phyloP scores from a whole-genome alignment of 2,113 vertebrate genomes.

The Hippocampus barbouri region DNA sequence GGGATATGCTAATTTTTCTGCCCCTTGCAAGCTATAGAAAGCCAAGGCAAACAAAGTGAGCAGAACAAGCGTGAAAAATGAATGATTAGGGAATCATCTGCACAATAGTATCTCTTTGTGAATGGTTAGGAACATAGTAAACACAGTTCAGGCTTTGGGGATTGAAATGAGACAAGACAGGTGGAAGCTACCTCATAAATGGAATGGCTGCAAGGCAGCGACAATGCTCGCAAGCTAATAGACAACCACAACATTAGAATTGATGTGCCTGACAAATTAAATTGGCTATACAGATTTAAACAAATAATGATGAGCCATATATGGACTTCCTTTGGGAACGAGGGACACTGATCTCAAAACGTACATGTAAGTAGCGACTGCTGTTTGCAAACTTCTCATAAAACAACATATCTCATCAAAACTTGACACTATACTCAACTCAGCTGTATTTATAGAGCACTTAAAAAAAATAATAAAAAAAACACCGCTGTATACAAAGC shows the following conservation, averaged over 20 bases:
- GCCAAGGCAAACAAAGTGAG: slow-evolving; percentile 51
- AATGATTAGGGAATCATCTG: slow-evolving; percentile 58
- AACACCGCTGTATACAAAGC: too few species aligned
- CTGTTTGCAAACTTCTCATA: background rate
- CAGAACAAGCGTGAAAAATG: slow-evolving; percentile 58
- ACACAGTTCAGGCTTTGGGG: slow-evolving; percentile 40
- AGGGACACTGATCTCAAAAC: background rate
- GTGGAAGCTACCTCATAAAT: slow-evolving; percentile 31
- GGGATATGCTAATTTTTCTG: slow-evolving; percentile 55
- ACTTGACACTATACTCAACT: background rate
- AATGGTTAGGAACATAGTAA: slow-evolving; percentile 35
- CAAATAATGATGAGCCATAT: slow-evolving; percentile 24
- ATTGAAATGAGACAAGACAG: slow-evolving; percentile 41
- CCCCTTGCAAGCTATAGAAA: slow-evolving; percentile 33
- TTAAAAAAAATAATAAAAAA: too few species aligned
- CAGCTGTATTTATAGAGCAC: too few species aligned
- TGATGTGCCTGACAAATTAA: slow-evolving; percentile 48
- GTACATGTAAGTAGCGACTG: background rate
- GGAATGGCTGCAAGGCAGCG: slow-evolving; percentile 24
- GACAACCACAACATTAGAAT: slow-evolving; percentile 42
- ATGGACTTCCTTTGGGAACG: slow-evolving; percentile 11
- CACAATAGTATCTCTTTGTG: slow-evolving; percentile 68
- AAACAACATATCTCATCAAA: background rate
- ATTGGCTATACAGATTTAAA: slow-evolving; percentile 49
- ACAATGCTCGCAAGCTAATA: slow-evolving; percentile 36